Evolutionary conservation across 2,888 invertebrate species (phyloP).

Genomic region (Latrodectus elegans): DNA sequence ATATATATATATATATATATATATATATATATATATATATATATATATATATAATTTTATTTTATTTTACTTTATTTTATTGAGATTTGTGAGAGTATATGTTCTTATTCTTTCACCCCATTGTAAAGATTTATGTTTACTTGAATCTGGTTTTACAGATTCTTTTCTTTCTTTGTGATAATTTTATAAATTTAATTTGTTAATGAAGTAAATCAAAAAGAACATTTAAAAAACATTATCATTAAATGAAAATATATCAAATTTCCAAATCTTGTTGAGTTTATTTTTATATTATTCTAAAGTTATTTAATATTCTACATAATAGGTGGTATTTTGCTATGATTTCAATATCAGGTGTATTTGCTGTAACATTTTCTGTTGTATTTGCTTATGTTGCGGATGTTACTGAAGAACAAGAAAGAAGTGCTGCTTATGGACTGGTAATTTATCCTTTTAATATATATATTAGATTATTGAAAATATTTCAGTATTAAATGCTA

Average conservation of each 20-base stretch:
- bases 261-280: neutral
- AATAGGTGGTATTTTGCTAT: conserved; percentile 97
- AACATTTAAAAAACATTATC: neutral
- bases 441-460: conserved; percentile 77
- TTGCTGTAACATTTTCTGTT: conserved; percentile 99
- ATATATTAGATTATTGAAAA: neutral
- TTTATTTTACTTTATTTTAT: too few species aligned
- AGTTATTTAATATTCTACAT: too few species aligned
- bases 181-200: too few species aligned
- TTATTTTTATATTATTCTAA: neutral
- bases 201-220: neutral
- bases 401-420: conserved; percentile 96
- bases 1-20: too few species aligned
- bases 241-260: neutral
- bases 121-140: too few species aligned
- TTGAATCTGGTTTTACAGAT: too few species aligned
- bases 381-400: conserved; percentile 99
- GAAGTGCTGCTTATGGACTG: conserved; percentile 95
- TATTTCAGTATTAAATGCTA: too few species aligned
- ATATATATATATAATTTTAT: too few species aligned
- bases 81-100: too few species aligned
- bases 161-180: too few species aligned
- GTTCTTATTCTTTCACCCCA: too few species aligned
- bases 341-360: conserved; percentile 98
- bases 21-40: too few species aligned